Evolutionary conservation across 2,888 invertebrate genomes (phyloP), one percentile per base, ranked within the genome.

Genomic region (Nycteola revayana): DNA sequence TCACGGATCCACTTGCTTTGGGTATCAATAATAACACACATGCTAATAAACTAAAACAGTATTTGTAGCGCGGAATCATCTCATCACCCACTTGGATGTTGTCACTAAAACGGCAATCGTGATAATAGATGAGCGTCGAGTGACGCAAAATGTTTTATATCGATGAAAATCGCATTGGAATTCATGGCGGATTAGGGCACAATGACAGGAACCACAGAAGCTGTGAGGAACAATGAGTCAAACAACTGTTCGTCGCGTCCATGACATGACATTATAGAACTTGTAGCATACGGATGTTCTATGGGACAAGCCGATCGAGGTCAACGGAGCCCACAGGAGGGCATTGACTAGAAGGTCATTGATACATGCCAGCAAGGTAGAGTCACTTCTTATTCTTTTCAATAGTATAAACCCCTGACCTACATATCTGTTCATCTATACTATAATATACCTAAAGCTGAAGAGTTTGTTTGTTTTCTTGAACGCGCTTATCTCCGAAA

Each of bases 161-260:
- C 61, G 69, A 50, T 62, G 58, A 62, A 63, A 75, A 75, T 71
- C 70, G 75, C 70, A 73, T 73, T 75, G 75, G 66, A 73, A 75
- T 88, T 89, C 89, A 81, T 75, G 87, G 80, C 52, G 42, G 45
- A 69, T 89, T 76, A 78, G 57, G 66, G 63, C 59, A 89, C 89
- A 89, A 89, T 89, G 77, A 75, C 81, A 84, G 89, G 89, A 89
- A 89, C 73, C 76, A 71, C 78, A 78, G 79, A 69, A 44, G 42
- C 42, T 39, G 62, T 59, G 52, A 48, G 63, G 67, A 69, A 87
- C 86, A 87, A 85, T 85, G 70, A 66, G 42, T 52, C 45, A 49
- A 56, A 58, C 60, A 53, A 67, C 61, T 64, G 52, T 58, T 49
- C 55, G 63, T 55, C 36, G 51, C 61, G 84, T 75, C 86, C 86